Base-by-base conservation (phyloP, 1,140 invertebrate genomes). In the Drosophila orena region DNA sequence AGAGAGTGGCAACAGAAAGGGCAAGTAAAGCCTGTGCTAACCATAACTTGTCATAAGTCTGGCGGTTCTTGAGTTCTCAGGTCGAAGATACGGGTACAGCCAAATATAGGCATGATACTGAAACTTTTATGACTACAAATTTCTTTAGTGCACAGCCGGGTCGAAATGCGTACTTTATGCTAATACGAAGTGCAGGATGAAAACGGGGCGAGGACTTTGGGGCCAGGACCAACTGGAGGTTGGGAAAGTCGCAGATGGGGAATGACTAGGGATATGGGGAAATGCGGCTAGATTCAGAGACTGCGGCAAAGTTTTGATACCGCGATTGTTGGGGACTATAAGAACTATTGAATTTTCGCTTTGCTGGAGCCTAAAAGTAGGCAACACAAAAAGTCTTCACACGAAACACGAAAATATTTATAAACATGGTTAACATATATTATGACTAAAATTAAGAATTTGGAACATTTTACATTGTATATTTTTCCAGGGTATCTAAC, bases 71-170 rank as follows among this genome's bases (percentile, higher is more conserved):
- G 38, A 54, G 71, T 42, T 62, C 50, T 40, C 60, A 42, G 64
- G 37, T 60, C 54, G 35, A 54, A 65, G 56, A 68, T 73, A 68
- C 15, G 44, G 65, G 64, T 43, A 47, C 37, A 47, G 43, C 35
- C 27, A 56, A 69, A 69, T 76, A 77, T 58, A 60, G 72, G 72
- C 72, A 77, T 81, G 73, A 66, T 78, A 78, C 79, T 78, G 79
- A 83, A 81, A 83, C 79, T 83, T 83, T 83, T 83, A 83, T 65
- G 81, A 77, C 77, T 66, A 74, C 60, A 81, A 85, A 78, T 81
- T 86, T 81, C 64, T 68, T 83, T 83, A 68, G 74, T 79, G 77
- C 49, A 58, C 62, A 69, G 56, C 55, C 73, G 52, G 55, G 59
- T 59, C 69, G 54, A 81, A 81, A 71, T 71, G 59, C 62, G 75